Percentiles rank a stretch among this genome's conserved stretches.
Conservation (phyloP, 1,140 invertebrate genomes). For the Drosophila ohnishii region DNA sequence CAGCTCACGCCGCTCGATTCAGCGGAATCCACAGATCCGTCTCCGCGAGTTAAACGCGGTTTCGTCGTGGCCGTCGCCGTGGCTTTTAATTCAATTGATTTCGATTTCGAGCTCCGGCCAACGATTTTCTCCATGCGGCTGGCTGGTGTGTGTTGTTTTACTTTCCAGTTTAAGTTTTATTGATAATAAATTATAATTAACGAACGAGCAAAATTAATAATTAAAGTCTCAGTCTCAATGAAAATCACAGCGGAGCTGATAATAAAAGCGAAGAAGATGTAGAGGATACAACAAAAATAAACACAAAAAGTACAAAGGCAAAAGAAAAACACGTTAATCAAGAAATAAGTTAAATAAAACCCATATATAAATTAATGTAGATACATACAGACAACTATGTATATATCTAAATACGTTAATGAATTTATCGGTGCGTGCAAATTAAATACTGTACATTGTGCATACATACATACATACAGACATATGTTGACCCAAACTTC, state of each 20-base stretch:
- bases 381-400: slow-evolving; percentile 4
- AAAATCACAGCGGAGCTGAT: slow-evolving; percentile 27
- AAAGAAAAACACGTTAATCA: slow-evolving; percentile 60
- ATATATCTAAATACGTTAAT: neutral
- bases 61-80: slow-evolving; percentile 41
- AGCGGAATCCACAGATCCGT: slow-evolving; percentile 18
- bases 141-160: slow-evolving; percentile 48
- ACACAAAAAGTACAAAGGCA: slow-evolving; percentile 1
- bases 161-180: slow-evolving; percentile 34
- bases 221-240: slow-evolving; percentile 25
- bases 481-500: slow-evolving; percentile 22
- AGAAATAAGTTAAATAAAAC: slow-evolving; percentile 53
- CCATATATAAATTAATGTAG: slow-evolving; percentile 14
- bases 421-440: slow-evolving; percentile 24
- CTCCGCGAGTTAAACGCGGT: slow-evolving; percentile 21
- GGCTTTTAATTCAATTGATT: slow-evolving; percentile 68
- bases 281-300: slow-evolving; percentile 3
- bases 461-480: neutral
- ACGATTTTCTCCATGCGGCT: slow-evolving; percentile 14
- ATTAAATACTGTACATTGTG: neutral
- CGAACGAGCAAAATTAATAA: slow-evolving; percentile 43
- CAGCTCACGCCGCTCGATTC: slow-evolving; percentile 37
- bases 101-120: slow-evolving; percentile 33
- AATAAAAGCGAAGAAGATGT: slow-evolving; percentile 26
- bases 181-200: slow-evolving; percentile 67